These are phyloP conservation scores for Gortyna flavago DNA, from an alignment of 2,888 invertebrate genomes.

Conservation along the genomic window DNA sequence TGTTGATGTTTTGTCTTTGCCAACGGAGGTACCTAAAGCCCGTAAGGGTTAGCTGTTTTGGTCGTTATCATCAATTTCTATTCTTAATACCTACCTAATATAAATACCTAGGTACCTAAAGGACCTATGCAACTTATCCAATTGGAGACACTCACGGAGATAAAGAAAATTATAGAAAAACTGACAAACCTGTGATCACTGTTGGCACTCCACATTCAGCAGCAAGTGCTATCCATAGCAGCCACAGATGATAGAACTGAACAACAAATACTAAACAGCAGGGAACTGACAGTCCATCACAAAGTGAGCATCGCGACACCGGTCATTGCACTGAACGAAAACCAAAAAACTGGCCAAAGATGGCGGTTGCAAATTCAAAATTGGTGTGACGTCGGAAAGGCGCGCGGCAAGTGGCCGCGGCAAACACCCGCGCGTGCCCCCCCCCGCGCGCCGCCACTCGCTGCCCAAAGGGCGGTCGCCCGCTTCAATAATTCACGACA, in stretches of 20 bases:
- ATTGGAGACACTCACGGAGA: not conserved
- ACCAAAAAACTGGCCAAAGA: conserved; percentile 74
- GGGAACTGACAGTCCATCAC: conserved; percentile 65
- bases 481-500: conserved; percentile 84
- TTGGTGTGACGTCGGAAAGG: conserved; percentile 86
- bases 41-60: too few relatives aligned
- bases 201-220: conserved; percentile 41
- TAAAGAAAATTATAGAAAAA: conserved; percentile 14
- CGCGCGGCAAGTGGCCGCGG: conserved; percentile 77
- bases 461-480: conserved; percentile 86
- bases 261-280: conserved; percentile 46
- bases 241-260: conserved; percentile 14
- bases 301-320: conserved; percentile 75
- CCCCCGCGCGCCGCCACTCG: conserved; percentile 73
- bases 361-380: conserved; percentile 77
- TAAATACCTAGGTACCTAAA: not conserved
- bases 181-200: conserved; percentile 46
- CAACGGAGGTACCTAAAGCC: not conserved
- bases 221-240: conserved; percentile 43
- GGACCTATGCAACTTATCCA: not conserved
- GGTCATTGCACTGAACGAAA: conserved; percentile 75
- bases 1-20: not conserved
- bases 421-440: conserved; percentile 63
- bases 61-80: not conserved
- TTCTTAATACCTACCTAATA: not conserved